Percentiles rank a stretch among this genome's conserved stretches.
phyloP scores from a whole-genome alignment of 30 jellyfish, hydroid and myxozoan species.

The Morbakka virulenta region DNA sequence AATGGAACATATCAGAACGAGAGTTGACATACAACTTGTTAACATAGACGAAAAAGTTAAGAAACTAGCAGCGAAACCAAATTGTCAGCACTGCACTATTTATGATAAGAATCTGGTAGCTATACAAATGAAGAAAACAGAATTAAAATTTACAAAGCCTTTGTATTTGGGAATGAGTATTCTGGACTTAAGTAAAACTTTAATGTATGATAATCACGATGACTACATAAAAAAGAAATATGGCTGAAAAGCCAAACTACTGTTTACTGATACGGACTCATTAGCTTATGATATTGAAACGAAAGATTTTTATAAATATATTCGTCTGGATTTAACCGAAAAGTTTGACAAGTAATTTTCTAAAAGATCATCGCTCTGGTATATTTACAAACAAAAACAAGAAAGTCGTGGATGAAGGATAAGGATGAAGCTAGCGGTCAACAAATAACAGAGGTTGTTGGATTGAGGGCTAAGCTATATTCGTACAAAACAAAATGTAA shows the following conservation, averaged over 20 bases:
- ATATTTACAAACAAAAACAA: no score
- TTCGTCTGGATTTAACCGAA: not conserved
- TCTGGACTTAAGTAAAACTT: no score
- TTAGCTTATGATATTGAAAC: not conserved
- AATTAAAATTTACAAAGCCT: no score
- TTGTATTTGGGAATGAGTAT: no score
- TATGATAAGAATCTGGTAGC: no score
- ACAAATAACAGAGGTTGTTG: slow-evolving; percentile 2
- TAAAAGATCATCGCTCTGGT: not conserved
- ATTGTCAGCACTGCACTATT: no score
- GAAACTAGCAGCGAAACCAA: no score
- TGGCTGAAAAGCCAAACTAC: not conserved
- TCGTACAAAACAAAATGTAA: slow-evolving; percentile 1
- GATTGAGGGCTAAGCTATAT: slow-evolving; percentile 12
- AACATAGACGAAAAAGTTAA: no score
- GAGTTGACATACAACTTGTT: no score
- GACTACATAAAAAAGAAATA: slow-evolving; percentile 1
- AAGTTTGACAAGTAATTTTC: not conserved
- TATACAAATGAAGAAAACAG: no score
- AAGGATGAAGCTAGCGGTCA: slow-evolving; percentile 24
- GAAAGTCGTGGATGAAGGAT: not conserved
- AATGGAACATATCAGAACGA: no score
- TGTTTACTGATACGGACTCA: slow-evolving; percentile 7
- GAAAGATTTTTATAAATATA: not conserved
- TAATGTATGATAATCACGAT: slow-evolving; percentile 11